Conservation (phyloP, 1,140 invertebrate species). For the Trypoxylus dichotomus region DNA sequence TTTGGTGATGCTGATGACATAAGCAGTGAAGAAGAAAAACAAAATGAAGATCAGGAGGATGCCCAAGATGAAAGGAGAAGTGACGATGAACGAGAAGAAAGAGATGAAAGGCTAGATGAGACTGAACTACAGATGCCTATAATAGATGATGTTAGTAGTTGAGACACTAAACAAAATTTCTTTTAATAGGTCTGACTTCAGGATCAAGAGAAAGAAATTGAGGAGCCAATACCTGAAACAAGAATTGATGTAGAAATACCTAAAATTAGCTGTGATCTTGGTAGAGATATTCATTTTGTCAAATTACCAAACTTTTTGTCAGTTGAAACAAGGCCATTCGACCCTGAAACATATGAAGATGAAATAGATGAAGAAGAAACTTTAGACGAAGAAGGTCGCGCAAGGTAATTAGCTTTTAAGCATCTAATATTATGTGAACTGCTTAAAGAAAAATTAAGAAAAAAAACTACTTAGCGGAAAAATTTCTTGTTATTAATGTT, state of each 20-base stretch:
- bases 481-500: not conserved
- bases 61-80: slow-evolving; percentile 52
- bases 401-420: slow-evolving; percentile 58
- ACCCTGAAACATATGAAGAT: slow-evolving; percentile 94
- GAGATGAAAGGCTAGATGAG: slow-evolving; percentile 48
- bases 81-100: slow-evolving; percentile 48
- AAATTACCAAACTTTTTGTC: slow-evolving; percentile 93
- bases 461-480: too few relatives aligned
- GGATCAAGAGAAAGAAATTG: slow-evolving; percentile 65
- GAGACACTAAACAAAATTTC: not conserved
- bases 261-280: slow-evolving; percentile 89
- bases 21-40: slow-evolving; percentile 76
- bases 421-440: too few relatives aligned
- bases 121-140: slow-evolving; percentile 52
- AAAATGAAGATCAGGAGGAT: slow-evolving; percentile 52
- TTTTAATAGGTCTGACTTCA: slow-evolving; percentile 30
- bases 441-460: too few relatives aligned
- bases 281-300: slow-evolving; percentile 91
- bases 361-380: slow-evolving; percentile 99
- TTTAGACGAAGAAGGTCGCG: slow-evolving; percentile 94
- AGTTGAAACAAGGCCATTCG: slow-evolving; percentile 92
- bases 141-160: slow-evolving; percentile 36
- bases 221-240: slow-evolving; percentile 82
- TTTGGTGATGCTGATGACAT: slow-evolving; percentile 93
- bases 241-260: slow-evolving; percentile 96